A percentile compares a stretch with the other conserved stretches of the same genome.
phyloP scores from a whole-genome alignment of 2,888 invertebrate genomes.

The Amblyjoppa fuscipennis region DNA sequence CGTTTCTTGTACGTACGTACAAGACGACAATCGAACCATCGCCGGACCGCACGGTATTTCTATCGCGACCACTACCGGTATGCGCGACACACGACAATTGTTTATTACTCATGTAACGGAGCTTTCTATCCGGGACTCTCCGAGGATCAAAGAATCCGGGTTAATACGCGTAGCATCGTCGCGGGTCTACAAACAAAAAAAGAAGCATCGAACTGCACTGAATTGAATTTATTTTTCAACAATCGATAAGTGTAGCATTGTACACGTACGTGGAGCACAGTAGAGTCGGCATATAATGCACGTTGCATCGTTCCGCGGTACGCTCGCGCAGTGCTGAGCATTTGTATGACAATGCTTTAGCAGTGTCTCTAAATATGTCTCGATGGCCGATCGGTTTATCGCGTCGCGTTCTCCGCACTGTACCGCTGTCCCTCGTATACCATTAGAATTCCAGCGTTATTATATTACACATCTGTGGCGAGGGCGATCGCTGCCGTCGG shows the following conservation, averaged over 20 bases:
- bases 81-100: background rate
- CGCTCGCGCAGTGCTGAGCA: slow-evolving; percentile 26
- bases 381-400: slow-evolving; percentile 64
- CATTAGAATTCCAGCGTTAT: slow-evolving; percentile 59
- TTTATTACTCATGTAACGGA: slow-evolving; percentile 21
- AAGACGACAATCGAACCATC: slow-evolving; percentile 15
- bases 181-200: slow-evolving; percentile 3
- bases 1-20: slow-evolving; percentile 16
- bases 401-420: slow-evolving; percentile 2
- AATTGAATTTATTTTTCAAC: slow-evolving; percentile 20
- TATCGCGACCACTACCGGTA: background rate
- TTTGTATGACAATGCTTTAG: slow-evolving; percentile 54
- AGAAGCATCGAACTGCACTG: background rate
- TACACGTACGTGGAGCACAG: background rate
- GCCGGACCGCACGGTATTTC: slow-evolving; percentile 17
- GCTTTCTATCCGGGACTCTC: slow-evolving; percentile 6
- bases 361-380: slow-evolving; percentile 64
- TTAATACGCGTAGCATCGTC: background rate
- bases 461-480: slow-evolving; percentile 35
- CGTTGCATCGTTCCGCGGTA: slow-evolving; percentile 18
- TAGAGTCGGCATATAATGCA: background rate
- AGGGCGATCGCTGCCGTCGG: no score
- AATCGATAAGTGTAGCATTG: slow-evolving; percentile 15
- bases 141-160: background rate
- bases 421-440: slow-evolving; percentile 31